Evolutionary conservation across 2,888 invertebrate species (phyloP), one percentile per base, ranked within the genome.

Genomic region (Tiphia femorata): DNA sequence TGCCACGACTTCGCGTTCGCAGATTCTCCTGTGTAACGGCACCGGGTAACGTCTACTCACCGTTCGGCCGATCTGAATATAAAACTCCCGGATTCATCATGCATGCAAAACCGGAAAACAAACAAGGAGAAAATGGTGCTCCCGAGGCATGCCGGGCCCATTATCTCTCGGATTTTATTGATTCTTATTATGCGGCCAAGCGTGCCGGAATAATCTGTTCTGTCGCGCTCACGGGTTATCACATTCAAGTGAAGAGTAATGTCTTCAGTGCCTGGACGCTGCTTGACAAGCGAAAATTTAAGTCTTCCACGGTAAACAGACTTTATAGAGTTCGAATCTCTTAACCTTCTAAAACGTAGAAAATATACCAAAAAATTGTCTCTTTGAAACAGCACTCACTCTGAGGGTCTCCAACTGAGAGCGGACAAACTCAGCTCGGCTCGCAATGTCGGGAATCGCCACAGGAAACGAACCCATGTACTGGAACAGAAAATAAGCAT

Each of bases 401-500:
- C 88, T 87, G 84, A 89, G 87, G 75, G 85, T 86, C 76, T 88
- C 87, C 69, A 89, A 85, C 72, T 88, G 88, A 51, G 86, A 84
- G 73, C 90, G 86, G 73, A 92, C 87, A 79, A 87, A 87, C 73
- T 90, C 89, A 51, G 88, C 87, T 77, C 90, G 86, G 69, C 88
- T 85, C 76, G 86, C 84, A 79, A 88, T 89, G 83, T 90, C 91
- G 76, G 87, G 87, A 79, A 89, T 91, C 75, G 87, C 87, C 82
- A 91, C 92, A 80, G 90, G 89, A 86, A 92, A 92, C 76, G 92
- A 91, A 74, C 92, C 92, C 88, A 92, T 90, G 85, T 92, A 90
- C 90, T 90, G 88, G 12, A 87, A 88, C 80, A 84, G 84, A 76
- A 78, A 65, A n/a, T n/a, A n/a, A n/a, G n/a, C n/a, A n/a, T n/a